phyloP scores from a whole-genome alignment of 2,888 invertebrate species.

The Psylliodes chrysocephalus region DNA sequence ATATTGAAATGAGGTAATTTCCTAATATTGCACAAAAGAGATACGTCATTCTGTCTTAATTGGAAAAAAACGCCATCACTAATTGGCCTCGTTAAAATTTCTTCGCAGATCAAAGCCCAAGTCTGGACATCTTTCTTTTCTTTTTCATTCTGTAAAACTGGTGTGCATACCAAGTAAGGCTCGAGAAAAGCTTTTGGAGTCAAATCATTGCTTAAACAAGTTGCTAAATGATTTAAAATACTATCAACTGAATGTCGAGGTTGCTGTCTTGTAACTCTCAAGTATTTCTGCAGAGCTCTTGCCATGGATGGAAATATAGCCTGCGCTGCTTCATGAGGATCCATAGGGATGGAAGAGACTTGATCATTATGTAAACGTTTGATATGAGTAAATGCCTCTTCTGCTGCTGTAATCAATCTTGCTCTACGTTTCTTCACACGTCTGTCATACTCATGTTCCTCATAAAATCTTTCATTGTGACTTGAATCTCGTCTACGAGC shows the following conservation, averaged over 20 bases:
- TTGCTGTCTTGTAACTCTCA: constrained; percentile 95
- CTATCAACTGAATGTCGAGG: constrained; percentile 95
- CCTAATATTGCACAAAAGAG: constrained; percentile 86
- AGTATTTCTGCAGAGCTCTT: constrained; percentile 93
- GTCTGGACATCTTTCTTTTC: constrained; percentile 86
- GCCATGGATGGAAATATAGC: constrained; percentile 98
- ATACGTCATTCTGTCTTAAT: constrained; percentile 91
- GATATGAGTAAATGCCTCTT: constrained; percentile 98
- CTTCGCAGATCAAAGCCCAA: constrained; percentile 96
- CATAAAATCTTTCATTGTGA: constrained; percentile 97
- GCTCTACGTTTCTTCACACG: constrained; percentile 91
- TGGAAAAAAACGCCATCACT: constrained; percentile 89
- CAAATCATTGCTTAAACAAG: constrained; percentile 92
- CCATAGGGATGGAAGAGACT: constrained; percentile 86
- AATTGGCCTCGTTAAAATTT: constrained; percentile 87
- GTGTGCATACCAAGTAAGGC: constrained; percentile 87
- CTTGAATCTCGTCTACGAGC: constrained; percentile 89
- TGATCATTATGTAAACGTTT: constrained; percentile 80
- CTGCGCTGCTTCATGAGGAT: constrained; percentile 95
- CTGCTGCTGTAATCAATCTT: constrained; percentile 90
- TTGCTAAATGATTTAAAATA: constrained; percentile 89
- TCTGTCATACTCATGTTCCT: constrained; percentile 96
- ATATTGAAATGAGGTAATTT: constrained; percentile 93
- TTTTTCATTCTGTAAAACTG: constrained; percentile 86
- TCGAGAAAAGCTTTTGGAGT: constrained; percentile 96